Base-by-base conservation (phyloP, 1,140 invertebrate genomes). In the Maconellicoccus hirsutus region DNA sequence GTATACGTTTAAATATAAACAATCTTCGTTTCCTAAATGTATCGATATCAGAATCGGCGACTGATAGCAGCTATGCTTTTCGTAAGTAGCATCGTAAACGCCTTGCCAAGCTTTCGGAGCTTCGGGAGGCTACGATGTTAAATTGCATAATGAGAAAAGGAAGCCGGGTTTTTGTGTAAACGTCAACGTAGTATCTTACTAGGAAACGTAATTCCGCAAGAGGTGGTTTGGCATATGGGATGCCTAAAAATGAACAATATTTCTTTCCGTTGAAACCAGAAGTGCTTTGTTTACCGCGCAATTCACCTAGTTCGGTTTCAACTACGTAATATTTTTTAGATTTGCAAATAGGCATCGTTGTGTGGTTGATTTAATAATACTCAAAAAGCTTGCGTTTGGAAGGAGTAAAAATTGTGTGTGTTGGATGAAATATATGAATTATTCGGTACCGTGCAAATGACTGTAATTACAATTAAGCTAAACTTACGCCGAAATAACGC, bases 1-100 rank as follows among this genome's bases (percentile, higher is more conserved):
- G 72, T 77, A 78, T 1, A 80, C 76, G 71, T 80, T 80, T 1
- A 80, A 59, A 61, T 74, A 76, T 0, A 80, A 74, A 73, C 78
- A 80, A 66, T 80, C 78, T 71, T 80, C 79, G 6, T 73, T 63
- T 7, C 78, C 78, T 4, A 25, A n/a, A 38, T 14, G 21, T 33
- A 25, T 12, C 12, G 21, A 22, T 8, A 33, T 70, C 73, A 0
- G 72, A 0, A 23, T 1, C 0, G 27, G 78, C 73, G 70, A n/a
- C 39, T 73, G 21, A 71, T 72, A 59, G 29, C 73, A 74, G n/a
- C 42, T 63, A 16, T 14, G 16, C 19, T 26, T 27, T 22, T 71
- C 59, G 0, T 27, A 16, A 2, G 71, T 74, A 0, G 73, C 73
- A 26, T 74, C 63, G n/a, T 73, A 70, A n/a, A 38, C 25, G 3